These are phyloP conservation scores for Neotoma lepida DNA, from an alignment of 2,113 vertebrate genomes.

Conservation along the genomic window DNA sequence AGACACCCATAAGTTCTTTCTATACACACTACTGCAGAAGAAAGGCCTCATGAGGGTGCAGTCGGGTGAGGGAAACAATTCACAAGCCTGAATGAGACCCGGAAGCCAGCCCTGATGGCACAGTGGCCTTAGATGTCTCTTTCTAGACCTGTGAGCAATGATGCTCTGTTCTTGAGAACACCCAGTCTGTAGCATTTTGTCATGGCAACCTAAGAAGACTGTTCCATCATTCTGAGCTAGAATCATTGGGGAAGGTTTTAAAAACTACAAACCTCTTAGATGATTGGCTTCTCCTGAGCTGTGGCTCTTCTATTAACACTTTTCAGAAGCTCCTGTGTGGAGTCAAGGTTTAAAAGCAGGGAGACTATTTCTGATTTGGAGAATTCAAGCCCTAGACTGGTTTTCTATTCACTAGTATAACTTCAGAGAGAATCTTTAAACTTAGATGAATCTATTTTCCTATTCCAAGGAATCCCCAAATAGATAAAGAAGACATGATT, in stretches of 20 bases:
- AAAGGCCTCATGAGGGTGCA: not conserved
- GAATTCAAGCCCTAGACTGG: not conserved
- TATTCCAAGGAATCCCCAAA: slow-evolving; percentile 73
- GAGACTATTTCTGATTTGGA: not conserved
- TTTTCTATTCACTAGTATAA: slow-evolving; percentile 49
- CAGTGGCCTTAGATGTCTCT: not conserved
- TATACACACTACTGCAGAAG: not conserved
- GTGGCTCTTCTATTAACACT: not conserved
- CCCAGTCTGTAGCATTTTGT: not conserved
- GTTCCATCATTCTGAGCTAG: not conserved
- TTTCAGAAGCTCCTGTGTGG: not conserved
- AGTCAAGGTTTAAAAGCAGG: not conserved
- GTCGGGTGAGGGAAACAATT: not conserved
- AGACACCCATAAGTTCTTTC: not conserved
- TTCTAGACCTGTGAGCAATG: not conserved
- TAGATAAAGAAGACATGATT: slow-evolving; percentile 66
- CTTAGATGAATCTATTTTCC: slow-evolving; percentile 58
- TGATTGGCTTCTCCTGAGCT: not conserved
- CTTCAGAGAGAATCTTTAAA: slow-evolving; percentile 64
- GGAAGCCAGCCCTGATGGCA: not conserved
- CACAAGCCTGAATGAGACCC: not conserved
- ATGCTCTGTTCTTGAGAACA: not conserved
- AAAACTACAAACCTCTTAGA: not conserved
- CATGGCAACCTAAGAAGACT: not conserved
- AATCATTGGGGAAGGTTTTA: not conserved